Conservation (phyloP, 2,797 vertebrate species). For the Periparus ater region DNA sequence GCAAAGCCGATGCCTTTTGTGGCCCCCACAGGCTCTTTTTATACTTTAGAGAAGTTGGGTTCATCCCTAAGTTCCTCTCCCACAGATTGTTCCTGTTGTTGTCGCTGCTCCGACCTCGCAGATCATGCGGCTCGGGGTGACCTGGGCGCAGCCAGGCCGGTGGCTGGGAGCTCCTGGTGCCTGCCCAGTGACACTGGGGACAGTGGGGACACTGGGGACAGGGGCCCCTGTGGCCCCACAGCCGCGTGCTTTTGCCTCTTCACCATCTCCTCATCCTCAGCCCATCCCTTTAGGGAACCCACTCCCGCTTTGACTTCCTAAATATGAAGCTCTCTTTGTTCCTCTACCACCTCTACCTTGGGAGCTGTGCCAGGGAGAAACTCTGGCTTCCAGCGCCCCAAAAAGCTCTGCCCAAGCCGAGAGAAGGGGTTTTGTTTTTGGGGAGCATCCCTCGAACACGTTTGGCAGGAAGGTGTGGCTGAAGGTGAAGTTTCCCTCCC, state of each 20-base stretch:
- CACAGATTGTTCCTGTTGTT: conserved; percentile 87
- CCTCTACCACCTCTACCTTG: not conserved
- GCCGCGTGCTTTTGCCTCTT: fast-evolving
- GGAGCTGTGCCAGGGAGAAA: not conserved
- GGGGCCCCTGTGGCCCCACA: not conserved
- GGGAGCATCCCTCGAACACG: fast-evolving
- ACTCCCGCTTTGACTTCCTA: not conserved
- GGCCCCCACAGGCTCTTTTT: conserved; percentile 79
- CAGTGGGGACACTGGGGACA: fast-evolving
- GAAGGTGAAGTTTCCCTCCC: not conserved
- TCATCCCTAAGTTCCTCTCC: conserved; percentile 81
- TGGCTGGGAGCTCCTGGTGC: not conserved
- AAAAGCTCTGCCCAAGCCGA: not conserved
- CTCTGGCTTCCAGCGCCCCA: not conserved
- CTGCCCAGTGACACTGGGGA: not conserved
- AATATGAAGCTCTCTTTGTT: not conserved
- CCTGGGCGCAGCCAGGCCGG: not conserved
- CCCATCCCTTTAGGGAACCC: not conserved
- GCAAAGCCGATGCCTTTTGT: conserved; percentile 20
- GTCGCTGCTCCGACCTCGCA: conserved; percentile 19
- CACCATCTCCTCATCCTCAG: not conserved
- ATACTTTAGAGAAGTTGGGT: conserved; percentile 86
- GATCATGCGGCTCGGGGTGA: conserved; percentile 51
- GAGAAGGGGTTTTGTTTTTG: not conserved
- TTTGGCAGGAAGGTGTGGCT: fast-evolving